Base-by-base conservation (phyloP, 2,888 invertebrate species). In the Hemaris fuciformis region DNA sequence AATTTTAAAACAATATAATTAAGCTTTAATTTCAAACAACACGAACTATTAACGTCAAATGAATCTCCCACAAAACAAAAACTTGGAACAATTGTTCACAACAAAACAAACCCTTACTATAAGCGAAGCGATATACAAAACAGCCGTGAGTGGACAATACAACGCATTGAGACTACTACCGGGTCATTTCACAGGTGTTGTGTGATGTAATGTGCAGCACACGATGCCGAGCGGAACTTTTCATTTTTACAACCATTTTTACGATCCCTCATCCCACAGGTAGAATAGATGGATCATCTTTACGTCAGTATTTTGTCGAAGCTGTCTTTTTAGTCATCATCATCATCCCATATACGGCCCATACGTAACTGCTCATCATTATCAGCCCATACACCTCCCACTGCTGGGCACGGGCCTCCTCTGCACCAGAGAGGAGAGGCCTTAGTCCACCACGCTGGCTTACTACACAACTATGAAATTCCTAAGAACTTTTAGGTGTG, bases 151-250 rank as follows among this genome's bases (percentile, higher is more conserved):
- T 76, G 76, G 74, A 79, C 79, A 81, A 79, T 77, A 70, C 73
- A 69, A 68, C 66, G 72, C 66, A 68, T 70, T 76, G 76, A 73
- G 74, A 76, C 68, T 74, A 67, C 68, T 70, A 68, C 71, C 71
- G 71, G 76, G 77, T 77, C 79, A 80, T 77, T 80, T 78, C 76
- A 72, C 70, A 75, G 73, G 71, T 67, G 72, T 72, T 71, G 73
- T 71, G 69, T 67, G 63, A 67, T 64, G 65, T 53, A 53, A 18
- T 18, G 27, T 18, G 10, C 31, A 31, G 27, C 18, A 27, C 31
- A 53, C 53, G 27, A 53, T 53, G 53, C 10, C 0, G 15, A n/a
- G 27, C 31, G 31, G 18, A 53, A 53, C 48, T 53, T 27, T 27
- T 7, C 13, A 7, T n/a, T 48, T 23, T 48, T 48, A 48, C n/a